Evolutionary conservation across 2,113 vertebrate species (phyloP), one percentile per base, ranked within the genome.

Genomic region (Pimephales promelas): DNA sequence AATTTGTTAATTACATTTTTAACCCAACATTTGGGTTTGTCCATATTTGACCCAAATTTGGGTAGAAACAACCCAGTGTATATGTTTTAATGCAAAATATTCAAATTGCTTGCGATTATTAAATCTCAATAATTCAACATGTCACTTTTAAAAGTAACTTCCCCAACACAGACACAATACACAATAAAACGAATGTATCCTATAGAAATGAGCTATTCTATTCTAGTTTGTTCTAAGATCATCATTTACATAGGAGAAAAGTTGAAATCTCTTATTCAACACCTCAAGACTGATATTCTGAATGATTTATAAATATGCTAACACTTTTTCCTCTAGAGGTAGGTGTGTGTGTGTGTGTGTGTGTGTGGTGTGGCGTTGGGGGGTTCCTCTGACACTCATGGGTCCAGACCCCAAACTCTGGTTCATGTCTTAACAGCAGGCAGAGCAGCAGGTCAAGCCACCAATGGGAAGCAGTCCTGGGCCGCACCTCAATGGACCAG

Each of bases 221-320:
- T 57, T 64, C 57, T 62, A 28, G 24, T 70, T 43, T n/a, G 10
- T 62, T 57, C 76, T 62, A 49, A 72, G 56, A 14, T 78, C 62
- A 10, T 83, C 71, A 88, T 88, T 89, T 89, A 88, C 81, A 85
- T 85, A 70, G 34, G 68, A 61, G 49, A 47, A 73, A 76, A 47
- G 34, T 66, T 52, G 40, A 81, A 70, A 81, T 81, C 79, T 85
- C 57, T 36, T 84, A 82, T 86, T 88, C 83, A 68, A 68, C 71
- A 77, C 64, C 71, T 82, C 36, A 78, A 82, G 82, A 77, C 72
- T 61, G 86, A 86, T 84, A 87, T 83, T 57, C 56, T 88, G 89
- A 89, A 89, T 88, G 82, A 89, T 89, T 89, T 87, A 89, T 89
- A 87, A 87, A 83, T 88, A 89, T 89, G 86, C 89, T 87, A 88